Conservation (phyloP, 2,797 vertebrate species). For the Thaleichthys pacificus region DNA sequence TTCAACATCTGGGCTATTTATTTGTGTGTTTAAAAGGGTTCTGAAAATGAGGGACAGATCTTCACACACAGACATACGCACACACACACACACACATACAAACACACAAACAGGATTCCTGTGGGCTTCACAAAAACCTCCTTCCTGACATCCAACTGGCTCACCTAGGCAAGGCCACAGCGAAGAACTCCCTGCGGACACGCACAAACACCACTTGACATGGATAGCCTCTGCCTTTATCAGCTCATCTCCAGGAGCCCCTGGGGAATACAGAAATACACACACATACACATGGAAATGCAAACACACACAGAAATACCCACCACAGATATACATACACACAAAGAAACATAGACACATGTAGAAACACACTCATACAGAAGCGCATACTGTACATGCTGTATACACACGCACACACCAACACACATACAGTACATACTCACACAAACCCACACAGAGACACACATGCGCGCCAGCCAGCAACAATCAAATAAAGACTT, state of each 20-base stretch:
- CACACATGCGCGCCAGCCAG: slow-evolving; percentile 21
- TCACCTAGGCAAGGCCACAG: background rate
- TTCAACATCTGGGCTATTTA: slow-evolving; percentile 41
- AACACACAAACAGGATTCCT: slow-evolving; percentile 9
- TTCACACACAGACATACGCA: background rate
- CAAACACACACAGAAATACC: background rate
- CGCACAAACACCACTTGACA: slow-evolving; percentile 37
- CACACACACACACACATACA: too few species aligned
- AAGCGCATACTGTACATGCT: too few species aligned
- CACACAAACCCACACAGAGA: slow-evolving; percentile 23
- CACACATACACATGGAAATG: slow-evolving; percentile 16
- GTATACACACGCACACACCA: slow-evolving; percentile 17
- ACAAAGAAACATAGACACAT: too few species aligned
- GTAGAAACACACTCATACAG: too few species aligned
- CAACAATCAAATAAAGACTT: slow-evolving; percentile 56
- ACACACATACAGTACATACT: slow-evolving; percentile 20
- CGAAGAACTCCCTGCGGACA: background rate
- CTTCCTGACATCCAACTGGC: background rate
- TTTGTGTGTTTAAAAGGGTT: slow-evolving; percentile 24
- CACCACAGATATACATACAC: too few species aligned
- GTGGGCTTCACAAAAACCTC: background rate
- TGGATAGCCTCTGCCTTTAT: slow-evolving; percentile 29
- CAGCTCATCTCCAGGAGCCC: slow-evolving; percentile 26
- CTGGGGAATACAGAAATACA: slow-evolving; percentile 2
- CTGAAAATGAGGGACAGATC: slow-evolving; percentile 27